These are phyloP conservation scores for rabbit (Oryctolagus cuniculus) DNA, from an alignment of 2,113 vertebrate species.

Conservation along the genomic window mOryCun1.1 NC_091440.1:75468001-75468500, in stretches of 20 bases:
- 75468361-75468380: neutral
- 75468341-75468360: neutral
- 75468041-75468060: neutral
- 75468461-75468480: neutral
- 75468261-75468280: neutral
- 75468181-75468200: neutral
- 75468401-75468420: neutral
- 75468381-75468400: neutral
- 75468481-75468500: neutral
- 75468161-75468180: neutral
- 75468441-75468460: neutral
- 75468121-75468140: neutral
- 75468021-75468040: neutral
- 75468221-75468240: neutral
- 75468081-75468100: neutral
- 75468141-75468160: neutral
- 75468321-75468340: conserved; percentile 25
- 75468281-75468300: neutral
- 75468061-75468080: neutral
- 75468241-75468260: neutral
- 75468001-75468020: neutral
- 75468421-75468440: neutral
- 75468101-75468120: neutral
- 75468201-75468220: neutral
- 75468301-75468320: neutral